Percentiles rank a stretch among this genome's conserved stretches.
Evolutionary conservation across 2,113 vertebrate species (phyloP).

Genomic region (Origma solitaria): DNA sequence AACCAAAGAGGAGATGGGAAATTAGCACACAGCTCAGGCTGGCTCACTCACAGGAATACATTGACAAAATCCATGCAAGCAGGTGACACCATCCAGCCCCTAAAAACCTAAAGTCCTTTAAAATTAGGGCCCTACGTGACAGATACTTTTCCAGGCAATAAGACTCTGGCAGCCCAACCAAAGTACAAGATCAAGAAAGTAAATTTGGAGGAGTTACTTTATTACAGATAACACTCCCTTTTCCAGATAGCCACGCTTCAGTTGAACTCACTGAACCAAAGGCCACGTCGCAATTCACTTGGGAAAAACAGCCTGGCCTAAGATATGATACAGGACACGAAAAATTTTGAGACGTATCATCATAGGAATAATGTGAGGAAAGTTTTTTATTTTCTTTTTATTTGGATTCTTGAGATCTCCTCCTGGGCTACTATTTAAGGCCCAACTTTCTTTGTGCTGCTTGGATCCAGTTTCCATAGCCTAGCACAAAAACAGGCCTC

Average conservation of each 20-base stretch:
- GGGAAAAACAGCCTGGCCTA: conserved; percentile 24
- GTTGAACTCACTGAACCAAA: conserved; percentile 48
- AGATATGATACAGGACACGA: conserved; percentile 50
- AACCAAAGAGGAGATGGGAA: conserved; percentile 1
- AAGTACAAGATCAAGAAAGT: conserved; percentile 56
- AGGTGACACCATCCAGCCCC: conserved; percentile 21
- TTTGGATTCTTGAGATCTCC: background rate
- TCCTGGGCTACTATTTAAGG: background rate
- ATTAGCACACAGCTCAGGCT: conserved; percentile 24
- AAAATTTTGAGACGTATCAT: conserved; percentile 33
- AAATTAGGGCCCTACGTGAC: conserved; percentile 17
- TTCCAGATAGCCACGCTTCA: conserved; percentile 52
- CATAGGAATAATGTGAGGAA: background rate
- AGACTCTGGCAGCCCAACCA: conserved; percentile 9
- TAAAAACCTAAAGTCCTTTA: conserved; percentile 5
- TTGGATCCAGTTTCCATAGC: background rate
- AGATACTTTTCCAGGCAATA: conserved; percentile 44
- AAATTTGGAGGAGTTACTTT: conserved; percentile 58
- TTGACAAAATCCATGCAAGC: background rate
- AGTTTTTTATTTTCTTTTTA: background rate
- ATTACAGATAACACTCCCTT: conserved; percentile 54
- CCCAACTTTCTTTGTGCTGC: background rate
- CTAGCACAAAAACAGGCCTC: background rate
- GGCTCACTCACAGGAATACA: background rate
- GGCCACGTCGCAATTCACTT: background rate